These are phyloP conservation scores for Pristionchus fissidentatus DNA, from an alignment of 2,888 invertebrate species.

Conservation along the genomic window DNA sequence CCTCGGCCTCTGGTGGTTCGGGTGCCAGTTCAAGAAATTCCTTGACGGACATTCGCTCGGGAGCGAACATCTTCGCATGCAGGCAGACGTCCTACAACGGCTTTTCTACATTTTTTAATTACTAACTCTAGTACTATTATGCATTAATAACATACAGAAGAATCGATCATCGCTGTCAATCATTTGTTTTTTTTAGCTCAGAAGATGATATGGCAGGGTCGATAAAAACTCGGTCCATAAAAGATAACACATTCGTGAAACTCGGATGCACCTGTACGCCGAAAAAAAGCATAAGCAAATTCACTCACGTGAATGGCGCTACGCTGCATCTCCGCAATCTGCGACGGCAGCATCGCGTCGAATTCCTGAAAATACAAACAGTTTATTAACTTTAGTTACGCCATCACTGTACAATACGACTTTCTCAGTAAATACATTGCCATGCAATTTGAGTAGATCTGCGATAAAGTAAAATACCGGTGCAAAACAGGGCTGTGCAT, in stretches of 20 bases:
- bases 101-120: too few relatives aligned
- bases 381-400: too few relatives aligned
- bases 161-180: too few relatives aligned
- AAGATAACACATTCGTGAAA: background rate
- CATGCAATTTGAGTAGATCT: too few relatives aligned
- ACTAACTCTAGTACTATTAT: too few relatives aligned
- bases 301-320: slow-evolving; percentile 86
- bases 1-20: slow-evolving; percentile 87
- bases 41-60: slow-evolving; percentile 84
- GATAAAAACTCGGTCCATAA: too few relatives aligned
- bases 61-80: slow-evolving; percentile 85
- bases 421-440: too few relatives aligned
- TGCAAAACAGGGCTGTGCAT: background rate
- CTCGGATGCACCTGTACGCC: background rate
- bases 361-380: slow-evolving; percentile 81
- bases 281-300: background rate
- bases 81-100: slow-evolving; percentile 80
- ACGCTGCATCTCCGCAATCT: slow-evolving; percentile 89
- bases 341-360: slow-evolving; percentile 83
- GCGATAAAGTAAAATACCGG: too few relatives aligned
- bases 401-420: too few relatives aligned
- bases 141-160: too few relatives aligned
- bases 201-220: too few relatives aligned
- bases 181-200: too few relatives aligned
- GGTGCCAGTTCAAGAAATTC: slow-evolving; percentile 88